Conservation (phyloP, 2,888 invertebrate species). For the Scrobipalpa costella region DNA sequence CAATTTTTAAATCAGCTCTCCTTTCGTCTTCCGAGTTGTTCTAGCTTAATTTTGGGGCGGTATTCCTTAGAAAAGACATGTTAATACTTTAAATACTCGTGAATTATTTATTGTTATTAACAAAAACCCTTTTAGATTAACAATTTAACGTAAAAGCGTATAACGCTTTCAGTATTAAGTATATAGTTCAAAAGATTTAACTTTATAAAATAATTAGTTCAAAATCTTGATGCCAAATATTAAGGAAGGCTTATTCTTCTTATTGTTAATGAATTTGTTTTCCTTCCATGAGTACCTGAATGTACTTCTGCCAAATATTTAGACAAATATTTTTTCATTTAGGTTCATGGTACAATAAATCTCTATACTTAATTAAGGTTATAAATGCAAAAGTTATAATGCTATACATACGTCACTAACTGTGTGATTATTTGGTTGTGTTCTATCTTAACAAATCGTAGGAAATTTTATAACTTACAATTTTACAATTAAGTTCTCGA, state of each 20-base stretch:
- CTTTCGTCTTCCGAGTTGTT: constrained; percentile 68
- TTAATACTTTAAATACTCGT: constrained; percentile 57
- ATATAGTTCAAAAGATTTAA: constrained; percentile 41
- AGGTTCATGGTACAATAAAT: constrained; percentile 43
- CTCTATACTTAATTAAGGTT: constrained; percentile 37
- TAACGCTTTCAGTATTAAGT: constrained; percentile 55
- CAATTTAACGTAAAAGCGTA: constrained; percentile 48
- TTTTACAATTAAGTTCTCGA: constrained; percentile 48
- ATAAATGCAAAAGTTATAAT: constrained; percentile 33
- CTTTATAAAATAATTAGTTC: constrained; percentile 30
- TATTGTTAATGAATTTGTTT: constrained; percentile 45
- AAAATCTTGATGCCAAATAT: constrained; percentile 34
- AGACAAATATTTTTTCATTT: constrained; percentile 41
- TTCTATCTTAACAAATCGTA: constrained; percentile 65
- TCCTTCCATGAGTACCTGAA: constrained; percentile 69
- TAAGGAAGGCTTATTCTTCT: constrained; percentile 26
- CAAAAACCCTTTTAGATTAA: constrained; percentile 51
- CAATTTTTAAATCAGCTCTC: constrained; percentile 54
- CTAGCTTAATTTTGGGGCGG: constrained; percentile 67
- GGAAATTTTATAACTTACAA: constrained; percentile 56
- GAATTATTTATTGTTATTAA: constrained; percentile 56
- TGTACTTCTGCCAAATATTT: constrained; percentile 48
- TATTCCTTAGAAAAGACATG: constrained; percentile 79
- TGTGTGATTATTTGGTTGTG: constrained; percentile 79
- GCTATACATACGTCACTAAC: constrained; percentile 64